Evolutionary conservation across 2,888 invertebrate species (phyloP).

Genomic region (Merodon equestris): DNA sequence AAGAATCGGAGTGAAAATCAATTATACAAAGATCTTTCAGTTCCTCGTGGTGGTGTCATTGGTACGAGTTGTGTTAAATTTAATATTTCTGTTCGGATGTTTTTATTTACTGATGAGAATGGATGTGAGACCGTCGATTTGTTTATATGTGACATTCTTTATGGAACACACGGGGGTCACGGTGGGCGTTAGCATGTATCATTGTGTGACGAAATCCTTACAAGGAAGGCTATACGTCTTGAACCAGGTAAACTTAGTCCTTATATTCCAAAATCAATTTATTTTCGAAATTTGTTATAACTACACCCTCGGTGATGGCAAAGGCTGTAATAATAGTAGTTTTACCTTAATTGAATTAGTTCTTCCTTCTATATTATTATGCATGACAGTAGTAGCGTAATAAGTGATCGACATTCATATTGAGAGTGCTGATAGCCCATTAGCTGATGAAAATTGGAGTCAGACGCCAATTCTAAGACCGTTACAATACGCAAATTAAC

Average conservation of each 20-base stretch:
- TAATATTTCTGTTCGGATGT: conserved; percentile 26
- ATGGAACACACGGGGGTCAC: conserved; percentile 57
- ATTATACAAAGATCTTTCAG: conserved; percentile 58
- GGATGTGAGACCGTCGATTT: conserved; percentile 62
- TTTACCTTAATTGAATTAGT: no score
- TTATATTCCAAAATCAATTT: no score
- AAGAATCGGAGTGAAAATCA: conserved; percentile 40
- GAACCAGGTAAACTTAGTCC: conserved; percentile 57
- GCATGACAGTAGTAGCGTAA: no score
- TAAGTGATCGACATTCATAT: no score
- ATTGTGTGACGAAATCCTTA: conserved; percentile 49
- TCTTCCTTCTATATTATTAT: no score
- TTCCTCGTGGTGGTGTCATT: conserved; percentile 26
- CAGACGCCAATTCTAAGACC: no score
- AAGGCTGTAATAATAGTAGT: no score
- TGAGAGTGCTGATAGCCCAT: no score
- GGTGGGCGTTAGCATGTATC: conserved; percentile 51
- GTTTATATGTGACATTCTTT: conserved; percentile 41
- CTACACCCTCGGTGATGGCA: no score
- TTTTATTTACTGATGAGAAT: conserved; percentile 51
- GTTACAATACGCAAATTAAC: no score
- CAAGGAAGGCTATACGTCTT: conserved; percentile 45
- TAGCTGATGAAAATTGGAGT: no score
- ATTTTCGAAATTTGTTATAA: no score
- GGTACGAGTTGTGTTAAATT: conserved; percentile 24